These are phyloP conservation scores for Prionace glauca DNA, from an alignment of 2,797 vertebrate species.

Conservation along the genomic window DNA sequence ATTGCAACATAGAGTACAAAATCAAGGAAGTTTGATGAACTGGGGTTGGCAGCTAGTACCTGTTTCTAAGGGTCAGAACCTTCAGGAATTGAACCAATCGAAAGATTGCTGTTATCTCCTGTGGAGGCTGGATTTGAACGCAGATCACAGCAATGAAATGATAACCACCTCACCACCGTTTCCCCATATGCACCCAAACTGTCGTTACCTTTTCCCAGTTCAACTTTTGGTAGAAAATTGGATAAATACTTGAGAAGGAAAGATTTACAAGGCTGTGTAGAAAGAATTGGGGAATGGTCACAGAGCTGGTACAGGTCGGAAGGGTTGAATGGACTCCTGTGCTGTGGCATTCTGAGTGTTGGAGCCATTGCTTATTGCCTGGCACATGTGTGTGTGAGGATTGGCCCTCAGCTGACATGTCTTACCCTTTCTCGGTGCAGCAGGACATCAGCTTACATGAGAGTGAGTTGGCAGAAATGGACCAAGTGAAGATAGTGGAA, in stretches of 20 bases:
- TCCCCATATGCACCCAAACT: neutral
- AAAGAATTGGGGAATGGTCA: neutral
- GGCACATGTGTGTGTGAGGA: neutral
- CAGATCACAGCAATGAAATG: neutral
- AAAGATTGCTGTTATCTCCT: neutral
- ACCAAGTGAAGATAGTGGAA: constrained; percentile 56
- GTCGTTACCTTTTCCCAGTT: neutral
- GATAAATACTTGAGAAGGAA: neutral
- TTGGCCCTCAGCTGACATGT: neutral
- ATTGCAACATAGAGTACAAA: neutral
- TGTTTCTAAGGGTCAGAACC: neutral
- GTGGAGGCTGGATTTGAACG: neutral
- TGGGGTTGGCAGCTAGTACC: neutral
- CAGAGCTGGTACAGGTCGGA: neutral
- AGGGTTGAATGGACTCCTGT: neutral
- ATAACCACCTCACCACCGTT: neutral
- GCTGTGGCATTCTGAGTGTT: neutral
- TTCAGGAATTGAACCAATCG: neutral
- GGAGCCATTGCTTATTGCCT: neutral
- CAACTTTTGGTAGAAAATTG: neutral
- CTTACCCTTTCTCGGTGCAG: constrained; percentile 50
- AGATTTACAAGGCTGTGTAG: neutral
- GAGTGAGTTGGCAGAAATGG: constrained; percentile 61
- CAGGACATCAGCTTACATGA: constrained; percentile 74
- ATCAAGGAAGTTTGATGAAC: neutral